Evolutionary conservation across 1,140 invertebrate species (phyloP).

Genomic region (Halictus rubicundus): DNA sequence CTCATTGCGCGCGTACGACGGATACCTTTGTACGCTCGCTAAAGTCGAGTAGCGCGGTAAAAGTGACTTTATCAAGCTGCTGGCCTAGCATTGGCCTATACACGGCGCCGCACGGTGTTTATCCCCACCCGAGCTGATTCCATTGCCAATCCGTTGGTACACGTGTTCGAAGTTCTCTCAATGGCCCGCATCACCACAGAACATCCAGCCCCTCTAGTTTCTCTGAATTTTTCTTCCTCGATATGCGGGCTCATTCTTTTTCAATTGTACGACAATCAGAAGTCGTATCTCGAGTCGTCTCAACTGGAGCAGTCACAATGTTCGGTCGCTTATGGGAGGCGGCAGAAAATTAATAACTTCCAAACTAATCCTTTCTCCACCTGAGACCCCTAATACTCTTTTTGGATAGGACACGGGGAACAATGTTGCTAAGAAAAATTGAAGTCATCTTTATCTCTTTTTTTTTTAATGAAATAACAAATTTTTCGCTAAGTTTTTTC

Average conservation of each 20-base stretch:
- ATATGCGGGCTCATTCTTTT: not conserved
- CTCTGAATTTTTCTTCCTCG: not conserved
- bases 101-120: constrained; percentile 37
- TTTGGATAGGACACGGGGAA: too few species aligned
- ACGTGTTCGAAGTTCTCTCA: constrained; percentile 54
- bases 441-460: too few species aligned
- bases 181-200: constrained; percentile 21
- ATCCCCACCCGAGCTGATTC: constrained; percentile 38
- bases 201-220: too few species aligned
- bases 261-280: not conserved
- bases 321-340: too few species aligned
- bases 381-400: too few species aligned
- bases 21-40: not conserved
- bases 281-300: not conserved
- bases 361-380: too few species aligned
- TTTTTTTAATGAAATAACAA: too few species aligned
- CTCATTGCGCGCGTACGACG: not conserved
- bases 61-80: constrained; percentile 42
- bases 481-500: too few species aligned
- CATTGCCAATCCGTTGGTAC: constrained; percentile 37
- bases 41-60: constrained; percentile 32
- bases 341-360: too few species aligned
- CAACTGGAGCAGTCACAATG: not conserved
- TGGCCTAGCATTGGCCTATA: constrained; percentile 33
- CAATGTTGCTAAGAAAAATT: too few species aligned